Conservation (phyloP, 1,140 invertebrate genomes). For the Drosophila seguyi region DNA sequence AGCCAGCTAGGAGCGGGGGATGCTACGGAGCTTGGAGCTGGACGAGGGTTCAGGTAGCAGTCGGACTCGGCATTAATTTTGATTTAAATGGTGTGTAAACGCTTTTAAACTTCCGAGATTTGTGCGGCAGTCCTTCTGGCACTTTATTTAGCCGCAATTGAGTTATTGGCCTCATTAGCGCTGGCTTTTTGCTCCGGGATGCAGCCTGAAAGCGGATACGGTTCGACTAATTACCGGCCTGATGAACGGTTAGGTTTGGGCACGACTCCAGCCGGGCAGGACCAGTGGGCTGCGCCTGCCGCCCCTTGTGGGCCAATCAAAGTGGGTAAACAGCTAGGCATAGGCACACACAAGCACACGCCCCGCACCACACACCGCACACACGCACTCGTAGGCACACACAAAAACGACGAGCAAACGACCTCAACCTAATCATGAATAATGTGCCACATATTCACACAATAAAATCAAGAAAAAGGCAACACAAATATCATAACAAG, state of each 20-base stretch:
- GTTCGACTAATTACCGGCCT: conserved; percentile 40
- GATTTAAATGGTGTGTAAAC: conserved; percentile 80
- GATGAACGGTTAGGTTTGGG: conserved; percentile 33
- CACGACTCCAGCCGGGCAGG: not conserved
- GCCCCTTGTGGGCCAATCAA: conserved; percentile 49
- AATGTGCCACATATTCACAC: conserved; percentile 79
- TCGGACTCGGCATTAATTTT: conserved; percentile 64
- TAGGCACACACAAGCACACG: not conserved
- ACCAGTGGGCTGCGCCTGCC: conserved; percentile 8
- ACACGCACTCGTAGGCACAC: conserved; percentile 17
- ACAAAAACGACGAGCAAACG: conserved; percentile 62
- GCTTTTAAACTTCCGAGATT: conserved; percentile 64
- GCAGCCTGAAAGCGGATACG: conserved; percentile 37
- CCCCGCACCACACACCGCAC: conserved; percentile 2
- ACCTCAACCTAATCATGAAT: conserved; percentile 74
- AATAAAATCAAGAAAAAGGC: conserved; percentile 72
- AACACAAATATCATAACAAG: conserved; percentile 77
- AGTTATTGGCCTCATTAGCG: conserved; percentile 73
- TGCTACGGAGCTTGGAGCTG: not conserved
- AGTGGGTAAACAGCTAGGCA: conserved; percentile 50
- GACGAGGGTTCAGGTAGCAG: conserved; percentile 34
- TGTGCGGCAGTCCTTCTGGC: conserved; percentile 38
- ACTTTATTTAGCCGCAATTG: conserved; percentile 66
- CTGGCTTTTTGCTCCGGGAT: conserved; percentile 25
- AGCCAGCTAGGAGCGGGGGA: not conserved